phyloP scores from a whole-genome alignment of 1,140 invertebrate genomes.

The Drosophila biarmipes region DNA sequence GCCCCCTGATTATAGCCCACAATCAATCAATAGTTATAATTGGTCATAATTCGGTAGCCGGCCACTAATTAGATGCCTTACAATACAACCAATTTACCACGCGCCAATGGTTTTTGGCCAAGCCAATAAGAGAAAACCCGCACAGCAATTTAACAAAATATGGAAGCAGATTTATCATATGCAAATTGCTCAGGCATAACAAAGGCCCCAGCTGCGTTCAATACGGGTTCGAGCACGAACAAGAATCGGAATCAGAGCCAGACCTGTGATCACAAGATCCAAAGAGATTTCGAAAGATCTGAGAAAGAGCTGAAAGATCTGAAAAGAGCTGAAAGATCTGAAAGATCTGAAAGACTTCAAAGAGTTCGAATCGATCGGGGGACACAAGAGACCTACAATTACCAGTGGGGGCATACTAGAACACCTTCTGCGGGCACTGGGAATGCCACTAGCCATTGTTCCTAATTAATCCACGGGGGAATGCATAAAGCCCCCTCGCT shows the following conservation, averaged over 20 bases:
- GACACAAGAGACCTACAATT: constrained; percentile 49
- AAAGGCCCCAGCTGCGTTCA: constrained; percentile 37
- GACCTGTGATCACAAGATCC: background rate
- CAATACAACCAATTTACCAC: constrained; percentile 74
- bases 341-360: constrained; percentile 1
- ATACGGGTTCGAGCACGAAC: constrained; percentile 31
- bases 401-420: constrained; percentile 41
- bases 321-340: constrained; percentile 4
- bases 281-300: background rate
- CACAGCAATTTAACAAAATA: constrained; percentile 70
- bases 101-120: constrained; percentile 54
- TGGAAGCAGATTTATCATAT: constrained; percentile 80
- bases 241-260: constrained; percentile 40
- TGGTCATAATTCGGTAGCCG: constrained; percentile 78
- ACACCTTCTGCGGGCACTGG: constrained; percentile 31
- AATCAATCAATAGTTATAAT: constrained; percentile 68
- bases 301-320: background rate
- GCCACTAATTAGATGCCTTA: constrained; percentile 72
- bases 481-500: constrained; percentile 55
- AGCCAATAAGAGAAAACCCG: constrained; percentile 37
- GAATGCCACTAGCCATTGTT: constrained; percentile 33
- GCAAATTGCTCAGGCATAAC: constrained; percentile 60
- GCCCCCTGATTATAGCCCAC: constrained; percentile 44
- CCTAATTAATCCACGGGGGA: constrained; percentile 62
- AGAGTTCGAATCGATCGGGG: constrained; percentile 17